Base-by-base conservation (phyloP, 2,113 vertebrate species). In the Pungitius pungitius region DNA sequence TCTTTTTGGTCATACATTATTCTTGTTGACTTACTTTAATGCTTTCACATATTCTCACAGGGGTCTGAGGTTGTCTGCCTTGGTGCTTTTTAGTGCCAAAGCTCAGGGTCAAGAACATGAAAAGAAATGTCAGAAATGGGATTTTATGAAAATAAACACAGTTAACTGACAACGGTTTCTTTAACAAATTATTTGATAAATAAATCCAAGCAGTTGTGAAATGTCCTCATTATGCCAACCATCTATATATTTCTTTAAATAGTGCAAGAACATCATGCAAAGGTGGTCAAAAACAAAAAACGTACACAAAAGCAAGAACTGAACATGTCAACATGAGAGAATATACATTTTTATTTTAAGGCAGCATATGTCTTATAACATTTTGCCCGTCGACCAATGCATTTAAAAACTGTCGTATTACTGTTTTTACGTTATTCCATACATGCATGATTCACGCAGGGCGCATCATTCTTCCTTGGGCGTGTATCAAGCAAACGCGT, bases 401-500 rank as follows among this genome's bases (percentile, higher is more conserved):
- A 22, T 55, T 56, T 1, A 24, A 59, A 8, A 6, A 8, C 6
- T 22, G 3, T 7, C 1, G 4, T 8, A 64, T 57, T 11, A 0
- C 17, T 47, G 18, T n/a, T 56, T 63, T 59, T 3, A 14, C 56
- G 30, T 8, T 42, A 54, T 17, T 69, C 11, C 35, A 20, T 8
- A 55, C 3, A 59, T 52, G 51, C 14, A 59, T 60, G 66, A 82
- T 68, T 65, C 33, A 70, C 40, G 17, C 42, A n/a, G n/a, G 0
- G 58, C 35, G 58, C 83, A 83, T 77, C 58, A 37, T 27, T 49
- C 74, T 62, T 78, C 45, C 33, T 22, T 69, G 89, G 88, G 87
- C 69, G 85, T 82, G 78, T 77, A 67, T 57, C 40, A 70, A 77
- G 67, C 75, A 35, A 91, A 92, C 87, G 89, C 93, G 90, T 94